These are phyloP conservation scores for Enteromius afrohamiltoni DNA, from an alignment of 2,797 vertebrate species.

Conservation along the genomic window DNA sequence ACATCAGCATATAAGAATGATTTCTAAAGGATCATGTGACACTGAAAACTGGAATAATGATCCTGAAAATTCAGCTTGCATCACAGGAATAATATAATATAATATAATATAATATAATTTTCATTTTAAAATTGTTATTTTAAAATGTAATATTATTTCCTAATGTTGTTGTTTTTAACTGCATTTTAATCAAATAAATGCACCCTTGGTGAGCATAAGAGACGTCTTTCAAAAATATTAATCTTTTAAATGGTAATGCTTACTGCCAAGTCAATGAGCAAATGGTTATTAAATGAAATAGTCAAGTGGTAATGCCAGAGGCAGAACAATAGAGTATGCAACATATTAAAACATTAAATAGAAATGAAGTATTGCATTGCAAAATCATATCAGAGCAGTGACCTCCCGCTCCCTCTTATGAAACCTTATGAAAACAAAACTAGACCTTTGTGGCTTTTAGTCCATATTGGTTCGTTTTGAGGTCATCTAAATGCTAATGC, in stretches of 20 bases:
- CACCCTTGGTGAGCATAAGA: neutral
- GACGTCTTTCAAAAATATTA: neutral
- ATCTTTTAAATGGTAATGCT: neutral
- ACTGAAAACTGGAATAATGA: neutral
- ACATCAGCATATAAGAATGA: neutral
- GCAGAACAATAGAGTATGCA: neutral
- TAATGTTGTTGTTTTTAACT: neutral
- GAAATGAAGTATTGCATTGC: neutral
- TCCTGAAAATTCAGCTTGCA: neutral
- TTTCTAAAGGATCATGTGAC: neutral
- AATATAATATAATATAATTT: too few relatives aligned
- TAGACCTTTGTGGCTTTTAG: neutral
- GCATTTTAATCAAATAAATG: neutral
- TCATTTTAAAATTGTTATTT: neutral
- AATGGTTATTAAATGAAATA: neutral
- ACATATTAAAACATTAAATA: neutral
- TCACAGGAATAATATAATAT: too few relatives aligned
- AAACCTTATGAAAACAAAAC: neutral
- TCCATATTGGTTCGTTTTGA: neutral
- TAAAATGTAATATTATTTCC: neutral
- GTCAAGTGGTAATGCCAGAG: neutral
- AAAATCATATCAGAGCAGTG: neutral
- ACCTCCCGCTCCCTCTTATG: neutral
- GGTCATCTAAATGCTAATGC: constrained; percentile 29
- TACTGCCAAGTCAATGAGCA: neutral